Evolutionary conservation across 2,113 vertebrate species (phyloP).

Genomic region (Rhinoderma darwinii): DNA sequence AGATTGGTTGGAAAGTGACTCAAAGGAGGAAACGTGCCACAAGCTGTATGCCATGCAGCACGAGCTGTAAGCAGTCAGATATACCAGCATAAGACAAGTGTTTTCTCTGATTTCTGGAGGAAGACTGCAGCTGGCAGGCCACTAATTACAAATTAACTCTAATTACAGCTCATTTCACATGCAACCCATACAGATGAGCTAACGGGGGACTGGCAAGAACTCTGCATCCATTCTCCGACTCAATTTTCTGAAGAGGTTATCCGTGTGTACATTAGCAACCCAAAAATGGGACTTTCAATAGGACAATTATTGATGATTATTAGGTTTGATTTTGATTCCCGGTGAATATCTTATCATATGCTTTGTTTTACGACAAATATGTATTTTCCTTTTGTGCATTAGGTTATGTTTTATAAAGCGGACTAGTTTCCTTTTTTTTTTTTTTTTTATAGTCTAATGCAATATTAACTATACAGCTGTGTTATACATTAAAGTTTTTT

Average conservation of each 20-base stretch:
- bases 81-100: conserved; percentile 1
- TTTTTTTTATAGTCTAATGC: not conserved
- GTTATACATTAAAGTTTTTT: not conserved
- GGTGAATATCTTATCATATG: not conserved
- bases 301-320: not conserved
- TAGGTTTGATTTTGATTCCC: not conserved
- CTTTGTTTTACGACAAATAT: not conserved
- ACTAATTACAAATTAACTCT: conserved; percentile 58
- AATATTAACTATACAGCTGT: not conserved
- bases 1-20: not conserved
- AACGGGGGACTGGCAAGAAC: not conserved
- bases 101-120: not conserved
- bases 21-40: not conserved
- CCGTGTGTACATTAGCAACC: not conserved
- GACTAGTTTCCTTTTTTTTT: not conserved
- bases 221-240: not conserved
- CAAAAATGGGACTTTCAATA: not conserved
- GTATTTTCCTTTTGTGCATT: not conserved
- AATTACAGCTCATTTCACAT: conserved; percentile 59
- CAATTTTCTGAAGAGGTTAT: not conserved
- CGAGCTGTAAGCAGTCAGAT: not conserved
- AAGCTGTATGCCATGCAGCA: not conserved
- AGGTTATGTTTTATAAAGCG: not conserved
- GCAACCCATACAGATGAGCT: conserved; percentile 57
- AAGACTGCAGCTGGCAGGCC: conserved; percentile 55